Evolutionary conservation across 2,797 vertebrate genomes (phyloP).

Genomic region (Sebastes miniatus): DNA sequence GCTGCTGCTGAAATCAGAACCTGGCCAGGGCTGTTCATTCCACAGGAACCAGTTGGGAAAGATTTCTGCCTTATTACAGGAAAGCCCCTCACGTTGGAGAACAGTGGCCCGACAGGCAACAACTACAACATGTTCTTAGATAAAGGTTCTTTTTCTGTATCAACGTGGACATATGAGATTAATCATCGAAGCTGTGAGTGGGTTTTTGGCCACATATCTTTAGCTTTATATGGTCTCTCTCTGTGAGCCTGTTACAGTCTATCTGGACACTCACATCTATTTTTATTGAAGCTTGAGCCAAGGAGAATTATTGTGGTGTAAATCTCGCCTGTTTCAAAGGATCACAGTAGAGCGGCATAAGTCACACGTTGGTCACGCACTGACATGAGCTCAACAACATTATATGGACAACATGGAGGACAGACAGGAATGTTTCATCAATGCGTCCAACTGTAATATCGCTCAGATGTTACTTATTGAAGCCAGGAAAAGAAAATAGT

Average conservation of each 20-base stretch:
- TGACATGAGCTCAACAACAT: slow-evolving; percentile 5
- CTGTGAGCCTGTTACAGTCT: slow-evolving; percentile 22
- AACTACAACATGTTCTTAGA: neutral
- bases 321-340: slow-evolving; percentile 32
- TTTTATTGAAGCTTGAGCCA: slow-evolving; percentile 22
- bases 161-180: slow-evolving; percentile 40
- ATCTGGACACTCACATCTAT: neutral
- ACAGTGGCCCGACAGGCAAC: slow-evolving; percentile 35
- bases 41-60: slow-evolving; percentile 46
- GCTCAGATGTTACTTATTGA: neutral
- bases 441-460: neutral
- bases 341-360: slow-evolving; percentile 34
- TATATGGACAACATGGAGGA: neutral
- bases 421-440: slow-evolving; percentile 8
- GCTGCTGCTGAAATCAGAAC: slow-evolving; percentile 95
- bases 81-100: slow-evolving; percentile 43
- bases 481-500: neutral
- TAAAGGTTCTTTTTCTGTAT: slow-evolving; percentile 34
- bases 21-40: slow-evolving; percentile 80
- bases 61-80: slow-evolving; percentile 44
- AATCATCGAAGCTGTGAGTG: slow-evolving; percentile 31
- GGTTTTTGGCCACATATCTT: slow-evolving; percentile 37
- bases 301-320: slow-evolving; percentile 43
- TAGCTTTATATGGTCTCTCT: neutral
- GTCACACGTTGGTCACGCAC: slow-evolving; percentile 3